phyloP scores from a whole-genome alignment of 92 coral and sea anemone species.

The Epizoanthus illoricatus region DNA sequence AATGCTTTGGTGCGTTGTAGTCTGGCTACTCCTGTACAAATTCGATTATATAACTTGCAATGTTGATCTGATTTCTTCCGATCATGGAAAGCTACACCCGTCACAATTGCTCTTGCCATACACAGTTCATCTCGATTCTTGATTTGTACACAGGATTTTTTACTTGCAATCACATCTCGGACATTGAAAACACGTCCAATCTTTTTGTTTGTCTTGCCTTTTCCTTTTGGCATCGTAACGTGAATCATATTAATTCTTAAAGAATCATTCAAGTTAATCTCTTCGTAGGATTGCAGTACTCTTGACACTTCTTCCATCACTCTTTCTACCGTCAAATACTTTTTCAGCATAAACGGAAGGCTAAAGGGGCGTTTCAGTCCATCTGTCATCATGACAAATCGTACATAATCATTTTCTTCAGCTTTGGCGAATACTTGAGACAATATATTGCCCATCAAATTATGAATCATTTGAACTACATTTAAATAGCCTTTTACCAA shows the following conservation, averaged over 20 bases:
- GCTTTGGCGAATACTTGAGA: background rate
- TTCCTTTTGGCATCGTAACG: background rate
- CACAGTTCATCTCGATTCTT: background rate
- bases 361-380: background rate
- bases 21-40: background rate
- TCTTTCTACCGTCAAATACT: too few species aligned
- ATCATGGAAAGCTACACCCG: background rate
- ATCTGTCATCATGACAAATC: background rate
- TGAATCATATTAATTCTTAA: background rate
- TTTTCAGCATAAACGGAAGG: background rate
- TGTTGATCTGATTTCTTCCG: background rate
- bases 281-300: background rate
- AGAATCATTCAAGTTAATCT: constrained; percentile 8
- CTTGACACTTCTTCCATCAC: background rate
- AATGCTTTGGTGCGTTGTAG: constrained; percentile 4
- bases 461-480: background rate
- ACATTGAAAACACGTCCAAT: background rate
- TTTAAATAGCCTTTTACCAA: background rate
- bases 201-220: background rate
- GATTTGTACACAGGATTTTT: background rate
- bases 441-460: background rate
- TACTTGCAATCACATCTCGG: background rate
- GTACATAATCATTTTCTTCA: background rate
- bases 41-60: background rate
- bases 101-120: constrained; percentile 5